Evolutionary conservation across 2,888 invertebrate genomes (phyloP), one percentile per base, ranked within the genome.

Genomic region (Andrena bicolor): DNA sequence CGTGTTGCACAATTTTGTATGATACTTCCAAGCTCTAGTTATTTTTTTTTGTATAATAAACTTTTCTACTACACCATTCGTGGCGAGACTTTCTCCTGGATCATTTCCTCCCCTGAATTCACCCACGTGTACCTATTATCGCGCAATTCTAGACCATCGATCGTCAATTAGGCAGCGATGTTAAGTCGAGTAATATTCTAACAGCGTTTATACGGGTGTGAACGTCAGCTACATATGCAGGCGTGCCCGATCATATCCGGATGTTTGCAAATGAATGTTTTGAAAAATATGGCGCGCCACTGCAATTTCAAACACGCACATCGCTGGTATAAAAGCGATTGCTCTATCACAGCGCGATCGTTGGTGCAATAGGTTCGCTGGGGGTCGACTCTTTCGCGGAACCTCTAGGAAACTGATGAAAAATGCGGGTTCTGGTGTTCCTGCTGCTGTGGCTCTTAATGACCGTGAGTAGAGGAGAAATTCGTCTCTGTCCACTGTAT

Each of bases 261-360:
- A 86, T 86, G 86, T 80, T 80, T 69, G 53, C 30, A 1, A 41
- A 61, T 4, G 30, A 66, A 78, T 86, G 86, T 84, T 86, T 78
- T 84, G 23, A n/a, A 32, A 88, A 84, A 85, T 63, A 76, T 35
- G 28, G 66, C 72, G 77, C 69, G 75, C 58, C 76, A 10, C 20
- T 32, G 10, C 2, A 41, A 28, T 41, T 68, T 73, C 64, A 73
- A 63, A 56, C 51, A n/a, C 20, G 16, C 65, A 41, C 26, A 8
- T 28, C 23, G 30, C 13, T 26, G 32, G 68, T 90, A 90, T 90
- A 90, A 89, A 90, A 74, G 60, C 61, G 61, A 60, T 13, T 5
- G 60, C 20, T 58, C 51, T 5, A 35, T 49, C 32, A 30, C 7
- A 65, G 1, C n/a, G 3, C 56, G 32, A 20, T 78, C 63, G 76